These are phyloP conservation scores for Montipora capricornis DNA, from an alignment of 64 coral and sea anemone genomes.

Conservation along the genomic window DNA sequence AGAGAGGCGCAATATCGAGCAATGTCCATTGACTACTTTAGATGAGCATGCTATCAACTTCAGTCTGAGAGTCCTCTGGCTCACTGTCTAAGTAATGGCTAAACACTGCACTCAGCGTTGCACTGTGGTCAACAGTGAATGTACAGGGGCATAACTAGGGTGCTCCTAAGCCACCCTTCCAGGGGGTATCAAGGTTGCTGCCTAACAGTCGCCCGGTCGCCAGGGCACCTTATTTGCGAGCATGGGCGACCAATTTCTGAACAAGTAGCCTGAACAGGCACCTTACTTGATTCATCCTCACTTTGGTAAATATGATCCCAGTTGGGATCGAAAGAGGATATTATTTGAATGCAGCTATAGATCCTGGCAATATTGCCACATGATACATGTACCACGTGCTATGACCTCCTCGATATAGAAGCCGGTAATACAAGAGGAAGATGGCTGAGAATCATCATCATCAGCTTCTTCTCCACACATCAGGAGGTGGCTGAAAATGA, in stretches of 20 bases:
- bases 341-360: not conserved
- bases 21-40: not conserved
- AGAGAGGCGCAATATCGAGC: slow-evolving; percentile 2
- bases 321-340: not conserved
- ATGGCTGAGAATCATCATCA: not conserved
- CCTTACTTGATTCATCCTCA: not conserved
- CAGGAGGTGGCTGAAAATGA: slow-evolving; percentile 6
- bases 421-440: not conserved
- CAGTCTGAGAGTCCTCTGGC: slow-evolving; percentile 8
- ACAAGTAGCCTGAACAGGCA: too few relatives aligned
- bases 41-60: not conserved
- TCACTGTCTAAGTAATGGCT: slow-evolving; percentile 5
- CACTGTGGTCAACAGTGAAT: slow-evolving; percentile 1
- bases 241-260: too few relatives aligned
- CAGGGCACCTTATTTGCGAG: too few relatives aligned
- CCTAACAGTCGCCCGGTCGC: too few relatives aligned
- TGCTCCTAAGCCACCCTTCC: not conserved
- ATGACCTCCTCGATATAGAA: slow-evolving; percentile 6
- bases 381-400: not conserved
- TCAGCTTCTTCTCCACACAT: slow-evolving; percentile 10
- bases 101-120: slow-evolving; percentile 30
- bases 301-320: not conserved
- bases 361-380: slow-evolving; percentile 2
- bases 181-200: not conserved
- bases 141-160: not conserved